A percentile compares a stretch with the other conserved stretches of the same genome.
phyloP scores from a whole-genome alignment of 2,888 invertebrate species.

The Tetropium fuscum region DNA sequence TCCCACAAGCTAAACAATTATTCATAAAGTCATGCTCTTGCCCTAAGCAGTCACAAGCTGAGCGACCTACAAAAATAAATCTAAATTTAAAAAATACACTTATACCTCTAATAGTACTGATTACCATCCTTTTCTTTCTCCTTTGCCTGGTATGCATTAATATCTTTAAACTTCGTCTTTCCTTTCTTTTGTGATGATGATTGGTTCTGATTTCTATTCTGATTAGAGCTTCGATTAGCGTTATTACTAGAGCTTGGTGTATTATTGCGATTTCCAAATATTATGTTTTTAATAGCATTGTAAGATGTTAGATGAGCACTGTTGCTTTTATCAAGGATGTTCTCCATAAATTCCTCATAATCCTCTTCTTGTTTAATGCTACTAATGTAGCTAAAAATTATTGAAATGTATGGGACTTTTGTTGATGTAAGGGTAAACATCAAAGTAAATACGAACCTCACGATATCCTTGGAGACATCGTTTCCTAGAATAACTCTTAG shows the following conservation, averaged over 20 bases:
- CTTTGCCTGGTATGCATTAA: conserved; percentile 51
- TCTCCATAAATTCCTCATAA: conserved; percentile 82
- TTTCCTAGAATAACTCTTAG: conserved; percentile 76
- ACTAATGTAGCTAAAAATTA: conserved; percentile 73
- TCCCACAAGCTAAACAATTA: conserved; percentile 94
- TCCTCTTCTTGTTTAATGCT: conserved; percentile 79
- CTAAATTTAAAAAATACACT: too few relatives aligned
- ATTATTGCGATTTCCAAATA: conserved; percentile 52
- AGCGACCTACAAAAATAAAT: conserved; percentile 76
- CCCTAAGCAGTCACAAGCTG: conserved; percentile 93
- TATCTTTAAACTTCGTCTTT: conserved; percentile 55
- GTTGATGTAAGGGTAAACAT: not conserved
- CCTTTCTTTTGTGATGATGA: conserved; percentile 42
- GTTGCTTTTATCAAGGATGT: conserved; percentile 77
- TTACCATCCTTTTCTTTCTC: conserved; percentile 53
- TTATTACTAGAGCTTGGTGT: conserved; percentile 6
- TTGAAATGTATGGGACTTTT: not conserved
- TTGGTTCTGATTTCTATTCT: conserved; percentile 32
- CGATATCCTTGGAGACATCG: conserved; percentile 77
- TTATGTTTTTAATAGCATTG: conserved; percentile 60
- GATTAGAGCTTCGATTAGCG: conserved; percentile 9
- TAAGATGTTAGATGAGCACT: conserved; percentile 76
- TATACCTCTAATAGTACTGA: too few relatives aligned
- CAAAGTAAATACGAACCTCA: conserved; percentile 41
- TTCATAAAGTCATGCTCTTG: conserved; percentile 89